phyloP scores from a whole-genome alignment of 2,797 vertebrate species.

The Choloepus didactylus region DNA sequence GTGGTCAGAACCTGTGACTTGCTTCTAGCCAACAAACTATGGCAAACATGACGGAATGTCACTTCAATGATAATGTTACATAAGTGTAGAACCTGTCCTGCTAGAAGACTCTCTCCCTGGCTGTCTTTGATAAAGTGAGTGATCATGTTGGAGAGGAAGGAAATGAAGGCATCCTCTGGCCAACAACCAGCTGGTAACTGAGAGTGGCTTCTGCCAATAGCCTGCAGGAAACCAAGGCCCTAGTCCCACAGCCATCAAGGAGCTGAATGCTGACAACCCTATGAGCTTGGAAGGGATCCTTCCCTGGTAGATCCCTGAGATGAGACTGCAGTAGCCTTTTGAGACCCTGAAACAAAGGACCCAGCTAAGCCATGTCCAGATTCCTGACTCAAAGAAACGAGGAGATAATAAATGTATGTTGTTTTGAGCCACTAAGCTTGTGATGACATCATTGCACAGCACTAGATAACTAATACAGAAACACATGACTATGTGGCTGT shows the following conservation, averaged over 20 bases:
- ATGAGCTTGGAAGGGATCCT: neutral
- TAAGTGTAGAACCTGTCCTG: neutral
- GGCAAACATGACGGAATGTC: neutral
- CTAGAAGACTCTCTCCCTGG: neutral
- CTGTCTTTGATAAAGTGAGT: neutral
- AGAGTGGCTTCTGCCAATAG: neutral
- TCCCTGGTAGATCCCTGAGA: neutral
- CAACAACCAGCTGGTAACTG: neutral
- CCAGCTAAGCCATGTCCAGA: neutral
- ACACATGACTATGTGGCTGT: accelerated
- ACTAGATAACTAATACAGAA: neutral
- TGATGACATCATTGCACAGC: neutral
- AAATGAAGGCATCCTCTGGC: neutral
- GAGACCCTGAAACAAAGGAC: neutral
- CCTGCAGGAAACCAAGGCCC: neutral
- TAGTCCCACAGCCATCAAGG: too few species aligned
- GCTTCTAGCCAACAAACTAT: neutral
- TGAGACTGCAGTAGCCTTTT: neutral
- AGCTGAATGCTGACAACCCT: neutral
- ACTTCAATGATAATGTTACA: neutral
- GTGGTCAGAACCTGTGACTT: neutral
- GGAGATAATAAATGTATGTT: neutral
- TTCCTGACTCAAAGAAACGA: neutral
- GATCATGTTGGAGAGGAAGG: neutral
- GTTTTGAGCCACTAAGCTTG: neutral